Conservation (phyloP, 30 jellyfish, hydroid and myxozoan genomes). For the Hydra vulgaris region DNA sequence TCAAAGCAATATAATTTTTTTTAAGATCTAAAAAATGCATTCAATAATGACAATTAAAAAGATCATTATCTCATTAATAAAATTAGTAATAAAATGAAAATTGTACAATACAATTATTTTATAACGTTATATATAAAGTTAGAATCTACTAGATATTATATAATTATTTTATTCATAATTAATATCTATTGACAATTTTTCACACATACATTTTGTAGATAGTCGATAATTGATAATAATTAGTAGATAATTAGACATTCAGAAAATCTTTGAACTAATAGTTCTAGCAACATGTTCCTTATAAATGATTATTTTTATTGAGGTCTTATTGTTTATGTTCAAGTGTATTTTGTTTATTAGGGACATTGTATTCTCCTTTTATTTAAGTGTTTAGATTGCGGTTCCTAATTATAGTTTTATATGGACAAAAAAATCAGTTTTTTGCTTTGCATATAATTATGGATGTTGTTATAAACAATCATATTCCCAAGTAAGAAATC, state of each 20-base stretch:
- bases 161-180: no score
- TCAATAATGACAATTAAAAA: no score
- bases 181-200: not conserved
- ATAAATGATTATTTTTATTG: no score
- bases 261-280: not conserved
- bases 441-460: no score
- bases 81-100: not conserved
- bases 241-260: not conserved
- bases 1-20: no score
- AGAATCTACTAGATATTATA: no score
- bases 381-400: no score
- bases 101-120: not conserved
- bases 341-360: not conserved
- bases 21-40: not conserved
- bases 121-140: not conserved
- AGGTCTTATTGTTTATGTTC: no score
- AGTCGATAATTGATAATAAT: no score
- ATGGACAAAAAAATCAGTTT: no score
- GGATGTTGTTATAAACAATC: not conserved
- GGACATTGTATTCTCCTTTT: not conserved
- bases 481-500: not conserved
- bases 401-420: no score
- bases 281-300: not conserved
- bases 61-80: no score
- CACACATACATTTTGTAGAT: not conserved